Base-by-base conservation (phyloP, 1,140 invertebrate species). In the Drosophila pseudoananassae region DNA sequence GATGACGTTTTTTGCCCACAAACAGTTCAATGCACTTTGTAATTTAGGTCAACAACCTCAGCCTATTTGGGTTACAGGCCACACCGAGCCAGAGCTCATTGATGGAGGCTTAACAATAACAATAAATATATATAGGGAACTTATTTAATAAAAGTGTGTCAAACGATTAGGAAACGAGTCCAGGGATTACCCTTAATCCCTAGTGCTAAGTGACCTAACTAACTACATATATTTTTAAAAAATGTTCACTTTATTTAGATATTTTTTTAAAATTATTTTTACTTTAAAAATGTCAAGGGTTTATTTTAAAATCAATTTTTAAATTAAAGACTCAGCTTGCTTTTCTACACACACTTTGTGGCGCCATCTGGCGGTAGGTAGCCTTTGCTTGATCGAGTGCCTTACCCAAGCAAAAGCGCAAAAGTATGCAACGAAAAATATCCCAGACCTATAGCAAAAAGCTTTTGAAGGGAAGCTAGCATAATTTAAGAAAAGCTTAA, bases 21-120 rank as follows among this genome's bases (percentile, higher is more conserved):
- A 81, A 65, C 51, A 83, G 90, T 90, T 90, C 90, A 91, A 72
- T 83, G 90, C 84, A 90, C 90, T 75, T 78, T 80, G 81, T 78
- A 75, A 91, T 84, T 90, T 90, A 43, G 84, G 85, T 83, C 89
- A 91, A 90, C 88, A 90, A 90, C 90, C 90, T 83, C 65, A 45
- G 59, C 58, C 56, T 72, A 87, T 76, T 83, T 87, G 63, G 85
- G 82, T 80, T 77, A 83, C 47, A 65, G 29, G 45, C 43, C 3
- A 20, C 33, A 51, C 2, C 20, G 27, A 43, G 40, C 40, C 40
- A 43, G 14, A 36, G 10, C 12, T 15, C 17, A 10, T 27, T 8
- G 27, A 50, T 27, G 31, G 31, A 8, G 8, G 7, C 14, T 31
- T 25, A n/a, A 61, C 25, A 36, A 36, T 25, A n/a, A 61, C 25